phyloP scores from a whole-genome alignment of 2,113 vertebrate species.

The Hystrix cristata region DNA sequence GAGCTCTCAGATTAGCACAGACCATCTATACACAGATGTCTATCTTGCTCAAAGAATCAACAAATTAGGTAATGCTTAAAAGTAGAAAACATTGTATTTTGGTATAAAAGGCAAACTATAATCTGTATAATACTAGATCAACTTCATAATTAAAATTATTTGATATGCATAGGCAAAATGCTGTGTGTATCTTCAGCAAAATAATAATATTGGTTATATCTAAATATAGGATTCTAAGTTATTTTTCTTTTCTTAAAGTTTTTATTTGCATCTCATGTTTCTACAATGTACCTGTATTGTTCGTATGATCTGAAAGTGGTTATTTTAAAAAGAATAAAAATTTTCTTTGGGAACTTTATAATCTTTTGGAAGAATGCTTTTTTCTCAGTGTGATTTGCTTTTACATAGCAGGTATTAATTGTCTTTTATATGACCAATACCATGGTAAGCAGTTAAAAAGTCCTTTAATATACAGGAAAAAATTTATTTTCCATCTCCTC shows the following conservation, averaged over 20 bases:
- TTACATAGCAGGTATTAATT: background rate
- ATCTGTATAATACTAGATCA: background rate
- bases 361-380: background rate
- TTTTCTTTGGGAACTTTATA: background rate
- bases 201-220: background rate
- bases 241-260: background rate
- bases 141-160: background rate
- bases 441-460: background rate
- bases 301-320: background rate
- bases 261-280: background rate
- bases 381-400: background rate
- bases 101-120: background rate
- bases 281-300: background rate
- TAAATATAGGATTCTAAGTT: background rate
- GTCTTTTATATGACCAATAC: background rate
- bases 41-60: background rate
- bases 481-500: background rate
- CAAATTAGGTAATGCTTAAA: background rate
- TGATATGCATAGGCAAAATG: background rate
- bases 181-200: background rate
- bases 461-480: background rate
- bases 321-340: background rate
- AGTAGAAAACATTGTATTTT: background rate
- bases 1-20: background rate
- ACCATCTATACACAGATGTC: background rate